These are phyloP conservation scores for Agriotes lineatus DNA, from an alignment of 2,888 invertebrate genomes.

Conservation along the genomic window DNA sequence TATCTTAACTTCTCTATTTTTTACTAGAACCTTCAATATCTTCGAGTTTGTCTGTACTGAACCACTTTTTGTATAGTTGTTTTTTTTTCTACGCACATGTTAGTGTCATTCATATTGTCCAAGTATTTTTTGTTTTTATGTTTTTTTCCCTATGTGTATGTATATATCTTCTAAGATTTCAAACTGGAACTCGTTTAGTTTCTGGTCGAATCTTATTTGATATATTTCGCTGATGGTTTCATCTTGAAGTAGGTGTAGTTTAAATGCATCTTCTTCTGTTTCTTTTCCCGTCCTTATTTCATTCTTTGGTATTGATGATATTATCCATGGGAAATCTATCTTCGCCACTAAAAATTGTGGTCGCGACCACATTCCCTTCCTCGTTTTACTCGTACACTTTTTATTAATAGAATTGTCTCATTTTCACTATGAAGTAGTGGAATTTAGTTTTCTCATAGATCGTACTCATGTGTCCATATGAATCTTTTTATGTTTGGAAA, in stretches of 20 bases:
- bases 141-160: not conserved
- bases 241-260: not conserved
- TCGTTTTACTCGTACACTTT: too few species aligned
- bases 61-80: too few species aligned
- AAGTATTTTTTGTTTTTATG: not conserved
- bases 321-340: constrained; percentile 5
- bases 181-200: not conserved
- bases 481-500: too few species aligned
- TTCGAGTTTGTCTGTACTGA: not conserved
- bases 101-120: too few species aligned
- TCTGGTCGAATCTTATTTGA: not conserved
- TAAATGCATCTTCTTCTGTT: not conserved
- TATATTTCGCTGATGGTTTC: not conserved
- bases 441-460: too few species aligned
- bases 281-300: not conserved
- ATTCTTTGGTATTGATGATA: not conserved
- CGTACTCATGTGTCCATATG: too few species aligned
- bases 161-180: not conserved
- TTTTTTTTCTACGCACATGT: too few species aligned
- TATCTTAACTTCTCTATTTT: too few species aligned
- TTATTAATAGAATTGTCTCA: too few species aligned
- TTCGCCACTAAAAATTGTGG: constrained; percentile 1
- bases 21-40: too few species aligned
- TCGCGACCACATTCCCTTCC: too few species aligned
- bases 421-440: too few species aligned